Base-by-base conservation (phyloP, 2,113 vertebrate genomes). In the Paratilapia polleni region DNA sequence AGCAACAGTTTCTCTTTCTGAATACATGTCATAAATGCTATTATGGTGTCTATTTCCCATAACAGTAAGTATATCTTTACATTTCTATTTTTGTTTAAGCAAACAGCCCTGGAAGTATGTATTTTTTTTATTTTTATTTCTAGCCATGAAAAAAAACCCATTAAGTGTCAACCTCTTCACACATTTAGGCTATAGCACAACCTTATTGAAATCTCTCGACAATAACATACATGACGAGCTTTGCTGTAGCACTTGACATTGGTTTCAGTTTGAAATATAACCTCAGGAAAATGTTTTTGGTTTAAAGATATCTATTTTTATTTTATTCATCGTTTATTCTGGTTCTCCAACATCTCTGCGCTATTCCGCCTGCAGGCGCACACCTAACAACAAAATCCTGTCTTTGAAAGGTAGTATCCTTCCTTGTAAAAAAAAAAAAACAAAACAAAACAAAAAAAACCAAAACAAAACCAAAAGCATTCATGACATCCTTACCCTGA, bases 11-110 rank as follows among this genome's bases (percentile, higher is more conserved):
- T 47, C 68, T 14, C 47, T 63, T 34, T 85, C 47, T 17, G n/a
- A 52, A 57, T 47, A 19, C 34, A 19, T 4, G 11, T 47, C 11
- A 12, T 63, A 20, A 78, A 83, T 26, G n/a, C 12, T 61, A 83
- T 83, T 28, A 80, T 88, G 54, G 47, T 36, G 19, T 80, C 5
- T 17, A 34, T 73, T 81, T 86, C 15, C 77, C 57, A 84, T 70
- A 14, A n/a, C 6, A 56, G 2, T 34, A 49, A 77, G 14, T 79
- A 13, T n/a, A 54, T 47, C 62, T 80, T 54, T 61, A 54, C 63
- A 74, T 78, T 84, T 60, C 10, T 63, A 38, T 11, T 57, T 62
- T 24, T 49, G 31, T 78, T 64, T 60, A 13, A 63, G 11, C n/a
- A 77, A 2, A 84, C 31, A 31, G 43, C 36, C n/a, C 58, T 60